A percentile compares a stretch with the other conserved stretches of the same genome.
These are phyloP conservation scores for Cydia strobilella DNA, from an alignment of 1,140 invertebrate species.

Conservation along the genomic window DNA sequence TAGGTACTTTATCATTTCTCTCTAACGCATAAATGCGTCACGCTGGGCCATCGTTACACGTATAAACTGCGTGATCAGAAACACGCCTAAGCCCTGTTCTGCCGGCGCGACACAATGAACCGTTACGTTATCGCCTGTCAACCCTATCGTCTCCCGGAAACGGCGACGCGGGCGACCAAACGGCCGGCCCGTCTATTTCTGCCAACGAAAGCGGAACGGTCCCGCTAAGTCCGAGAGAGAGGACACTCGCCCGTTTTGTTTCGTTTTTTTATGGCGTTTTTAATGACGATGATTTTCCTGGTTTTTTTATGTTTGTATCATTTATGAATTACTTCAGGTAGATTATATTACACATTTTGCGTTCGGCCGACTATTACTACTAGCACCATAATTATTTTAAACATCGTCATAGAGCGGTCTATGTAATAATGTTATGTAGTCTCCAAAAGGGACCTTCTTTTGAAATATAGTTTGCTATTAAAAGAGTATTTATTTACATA, in stretches of 20 bases:
- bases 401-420: no score
- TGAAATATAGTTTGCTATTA: neutral
- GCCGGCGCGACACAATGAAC: neutral
- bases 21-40: no score
- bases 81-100: neutral
- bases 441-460: no score
- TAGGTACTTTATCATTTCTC: neutral
- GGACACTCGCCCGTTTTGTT: conserved; percentile 23
- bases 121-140: conserved; percentile 31
- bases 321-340: neutral
- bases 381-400: no score
- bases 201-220: conserved; percentile 68
- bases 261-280: neutral
- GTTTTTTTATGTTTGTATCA: neutral
- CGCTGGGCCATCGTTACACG: no score
- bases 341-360: neutral
- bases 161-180: conserved; percentile 57
- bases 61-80: neutral
- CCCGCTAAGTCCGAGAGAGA: conserved; percentile 38
- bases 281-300: neutral
- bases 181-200: conserved; percentile 60
- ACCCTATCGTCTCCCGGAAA: conserved; percentile 57
- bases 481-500: neutral
- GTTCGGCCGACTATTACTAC: no score
- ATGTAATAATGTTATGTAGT: no score